phyloP scores from a whole-genome alignment of 2,113 vertebrate genomes.

The Nematolebias whitei region DNA sequence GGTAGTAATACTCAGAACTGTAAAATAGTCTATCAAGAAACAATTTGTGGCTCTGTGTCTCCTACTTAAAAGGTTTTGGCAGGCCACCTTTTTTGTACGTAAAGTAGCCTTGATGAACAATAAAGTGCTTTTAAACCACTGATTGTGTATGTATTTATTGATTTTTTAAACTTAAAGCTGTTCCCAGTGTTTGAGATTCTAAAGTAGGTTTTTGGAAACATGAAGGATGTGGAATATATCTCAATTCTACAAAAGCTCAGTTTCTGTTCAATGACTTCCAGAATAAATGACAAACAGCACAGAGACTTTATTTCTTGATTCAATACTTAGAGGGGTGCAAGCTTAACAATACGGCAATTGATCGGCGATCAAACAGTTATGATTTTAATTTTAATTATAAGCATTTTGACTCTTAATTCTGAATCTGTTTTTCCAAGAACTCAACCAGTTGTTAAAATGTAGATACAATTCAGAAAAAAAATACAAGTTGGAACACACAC shows the following conservation, averaged over 20 bases:
- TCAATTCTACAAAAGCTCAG: background rate
- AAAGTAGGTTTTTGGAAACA: background rate
- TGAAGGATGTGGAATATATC: background rate
- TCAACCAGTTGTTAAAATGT: background rate
- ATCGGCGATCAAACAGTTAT: too few relatives aligned
- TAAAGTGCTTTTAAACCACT: conserved; percentile 99
- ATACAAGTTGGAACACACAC: conserved; percentile 12
- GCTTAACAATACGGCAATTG: too few relatives aligned
- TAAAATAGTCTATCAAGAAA: conserved; percentile 84
- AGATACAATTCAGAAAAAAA: conserved; percentile 9
- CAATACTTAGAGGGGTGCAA: too few relatives aligned
- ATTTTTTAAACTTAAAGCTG: conserved; percentile 4
- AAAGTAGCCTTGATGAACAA: conserved; percentile 99
- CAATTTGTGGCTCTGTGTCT: conserved; percentile 92
- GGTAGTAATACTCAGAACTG: conserved; percentile 78
- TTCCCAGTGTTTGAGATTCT: background rate
- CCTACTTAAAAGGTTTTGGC: conserved; percentile 95
- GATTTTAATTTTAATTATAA: too few relatives aligned
- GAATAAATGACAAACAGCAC: background rate
- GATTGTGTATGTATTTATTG: conserved; percentile 12
- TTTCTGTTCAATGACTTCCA: background rate
- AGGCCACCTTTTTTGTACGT: conserved; percentile 99
- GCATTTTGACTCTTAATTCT: background rate
- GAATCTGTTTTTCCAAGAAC: background rate
- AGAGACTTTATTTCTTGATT: conserved; percentile 16